phyloP scores from a whole-genome alignment of 2,888 invertebrate species.

The Anarsia innoxiella region DNA sequence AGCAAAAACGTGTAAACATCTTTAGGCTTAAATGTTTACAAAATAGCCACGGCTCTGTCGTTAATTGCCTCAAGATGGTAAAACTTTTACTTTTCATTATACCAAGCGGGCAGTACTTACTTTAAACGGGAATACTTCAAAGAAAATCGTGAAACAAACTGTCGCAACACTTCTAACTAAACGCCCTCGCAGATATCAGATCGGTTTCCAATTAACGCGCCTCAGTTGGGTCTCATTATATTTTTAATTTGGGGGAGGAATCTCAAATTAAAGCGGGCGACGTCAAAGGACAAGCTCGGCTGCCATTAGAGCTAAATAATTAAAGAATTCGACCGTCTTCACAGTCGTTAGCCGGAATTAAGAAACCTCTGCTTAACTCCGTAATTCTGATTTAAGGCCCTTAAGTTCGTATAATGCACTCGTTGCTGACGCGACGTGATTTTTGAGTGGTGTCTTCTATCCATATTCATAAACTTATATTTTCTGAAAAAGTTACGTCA shows the following conservation, averaged over 20 bases:
- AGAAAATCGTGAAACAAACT: conserved; percentile 18
- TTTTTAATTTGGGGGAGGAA: conserved; percentile 74
- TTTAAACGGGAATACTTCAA: conserved; percentile 7
- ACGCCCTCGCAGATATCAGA: conserved; percentile 44
- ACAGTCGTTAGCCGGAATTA: conserved; percentile 63
- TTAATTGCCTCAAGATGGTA: too few relatives aligned
- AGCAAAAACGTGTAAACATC: too few relatives aligned
- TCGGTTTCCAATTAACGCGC: conserved; percentile 74
- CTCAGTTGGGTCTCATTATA: conserved; percentile 71
- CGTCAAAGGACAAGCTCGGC: conserved; percentile 70
- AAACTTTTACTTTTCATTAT: too few relatives aligned
- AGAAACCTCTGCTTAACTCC: conserved; percentile 53
- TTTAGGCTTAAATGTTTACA: too few relatives aligned
- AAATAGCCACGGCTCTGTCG: too few relatives aligned
- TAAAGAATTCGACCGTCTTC: conserved; percentile 71
- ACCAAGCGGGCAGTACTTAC: conserved; percentile 4
- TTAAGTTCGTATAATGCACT: conserved; percentile 24
- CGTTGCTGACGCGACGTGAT: not conserved
- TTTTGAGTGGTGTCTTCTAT: too few relatives aligned
- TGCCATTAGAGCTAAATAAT: conserved; percentile 74
- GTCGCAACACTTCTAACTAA: conserved; percentile 41
- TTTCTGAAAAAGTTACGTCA: too few relatives aligned
- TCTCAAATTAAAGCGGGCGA: conserved; percentile 69
- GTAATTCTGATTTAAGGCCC: conserved; percentile 56
- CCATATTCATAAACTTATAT: too few relatives aligned